Evolutionary conservation across 2,797 vertebrate genomes (phyloP).

Genomic region (Varecia variegata): DNA sequence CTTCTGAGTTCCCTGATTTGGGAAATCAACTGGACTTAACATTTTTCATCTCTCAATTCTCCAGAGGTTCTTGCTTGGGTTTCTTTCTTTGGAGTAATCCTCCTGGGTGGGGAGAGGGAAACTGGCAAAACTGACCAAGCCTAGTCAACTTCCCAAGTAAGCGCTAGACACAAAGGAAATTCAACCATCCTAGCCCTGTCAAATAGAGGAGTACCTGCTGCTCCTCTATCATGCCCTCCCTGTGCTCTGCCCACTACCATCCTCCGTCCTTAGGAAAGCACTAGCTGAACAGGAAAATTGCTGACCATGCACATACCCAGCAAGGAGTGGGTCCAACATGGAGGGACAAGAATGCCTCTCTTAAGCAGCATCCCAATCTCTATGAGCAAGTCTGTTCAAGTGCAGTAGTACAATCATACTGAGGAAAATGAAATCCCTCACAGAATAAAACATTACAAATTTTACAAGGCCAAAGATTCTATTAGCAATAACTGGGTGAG

Average conservation of each 20-base stretch:
- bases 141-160: neutral
- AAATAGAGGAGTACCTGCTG: rapidly evolving
- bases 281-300: neutral
- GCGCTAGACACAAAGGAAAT: neutral
- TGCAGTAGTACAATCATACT: no score
- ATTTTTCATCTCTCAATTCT: neutral
- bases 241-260: no score
- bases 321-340: neutral
- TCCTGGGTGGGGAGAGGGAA: rapidly evolving
- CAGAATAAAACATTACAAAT: neutral
- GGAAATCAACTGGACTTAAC: neutral
- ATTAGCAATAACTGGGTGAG: neutral
- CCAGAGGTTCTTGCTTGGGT: neutral
- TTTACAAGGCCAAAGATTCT: neutral
- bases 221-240: neutral
- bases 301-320: neutral
- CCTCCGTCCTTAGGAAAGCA: neutral
- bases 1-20: neutral
- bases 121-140: neutral
- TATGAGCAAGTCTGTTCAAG: neutral
- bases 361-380: neutral
- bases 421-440: neutral
- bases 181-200: neutral
- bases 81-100: neutral
- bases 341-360: neutral